Evolutionary conservation across 2,113 vertebrate genomes (phyloP).

Genomic region (Astur gentilis): DNA sequence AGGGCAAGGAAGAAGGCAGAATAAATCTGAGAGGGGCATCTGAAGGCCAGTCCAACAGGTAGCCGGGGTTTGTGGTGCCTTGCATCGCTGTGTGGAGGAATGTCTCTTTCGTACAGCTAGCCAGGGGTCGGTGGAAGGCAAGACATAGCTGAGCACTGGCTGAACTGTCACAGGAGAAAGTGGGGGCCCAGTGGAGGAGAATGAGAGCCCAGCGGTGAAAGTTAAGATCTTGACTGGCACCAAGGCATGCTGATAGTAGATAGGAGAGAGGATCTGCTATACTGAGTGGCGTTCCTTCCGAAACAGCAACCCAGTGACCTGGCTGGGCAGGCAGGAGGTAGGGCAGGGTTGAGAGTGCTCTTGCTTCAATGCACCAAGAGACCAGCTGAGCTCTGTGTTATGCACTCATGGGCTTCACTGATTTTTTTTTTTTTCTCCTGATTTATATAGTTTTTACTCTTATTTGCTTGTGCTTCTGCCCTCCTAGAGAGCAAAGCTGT

Average conservation of each 20-base stretch:
- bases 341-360: not conserved
- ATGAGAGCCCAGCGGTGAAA: not conserved
- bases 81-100: not conserved
- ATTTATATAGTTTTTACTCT: not conserved
- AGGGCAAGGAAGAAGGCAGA: not conserved
- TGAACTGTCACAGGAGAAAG: not conserved
- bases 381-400: not conserved
- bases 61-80: not conserved
- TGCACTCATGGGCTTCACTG: not conserved
- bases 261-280: not conserved
- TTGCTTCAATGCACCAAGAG: not conserved
- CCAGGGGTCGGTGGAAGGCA: too few species aligned
- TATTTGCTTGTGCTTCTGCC: not conserved
- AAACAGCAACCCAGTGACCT: not conserved
- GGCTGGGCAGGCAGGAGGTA: not conserved
- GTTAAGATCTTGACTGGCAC: not conserved
- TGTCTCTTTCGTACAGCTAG: not conserved
- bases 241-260: fast-evolving
- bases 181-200: fast-evolving
- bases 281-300: not conserved
- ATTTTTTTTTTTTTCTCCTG: not conserved
- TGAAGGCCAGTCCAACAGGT: not conserved
- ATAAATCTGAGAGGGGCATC: not conserved
- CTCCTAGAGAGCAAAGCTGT: not conserved
- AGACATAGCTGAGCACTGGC: not conserved